Conservation (phyloP, 2,797 vertebrate genomes). For the Arnoldichthys spilopterus region DNA sequence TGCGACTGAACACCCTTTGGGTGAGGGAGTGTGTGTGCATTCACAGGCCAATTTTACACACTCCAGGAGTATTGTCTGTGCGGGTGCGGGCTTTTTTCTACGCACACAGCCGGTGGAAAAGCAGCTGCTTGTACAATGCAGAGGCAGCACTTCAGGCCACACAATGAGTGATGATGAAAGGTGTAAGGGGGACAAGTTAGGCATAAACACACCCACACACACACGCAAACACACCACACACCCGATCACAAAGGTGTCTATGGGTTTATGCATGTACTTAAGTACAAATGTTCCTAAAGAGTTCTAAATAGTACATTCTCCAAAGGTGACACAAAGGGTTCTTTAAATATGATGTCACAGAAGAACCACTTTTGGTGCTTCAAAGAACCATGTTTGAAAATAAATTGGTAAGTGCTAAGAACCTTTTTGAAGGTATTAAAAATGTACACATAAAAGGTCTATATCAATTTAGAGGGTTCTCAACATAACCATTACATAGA, state of each 20-base stretch:
- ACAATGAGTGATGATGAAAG: constrained; percentile 86
- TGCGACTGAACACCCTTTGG: constrained; percentile 51
- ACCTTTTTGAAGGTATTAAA: too few relatives aligned
- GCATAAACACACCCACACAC: constrained; percentile 43
- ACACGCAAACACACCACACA: constrained; percentile 31
- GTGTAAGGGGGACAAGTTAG: constrained; percentile 57
- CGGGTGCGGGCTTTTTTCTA: constrained; percentile 70
- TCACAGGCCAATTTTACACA: constrained; percentile 80
- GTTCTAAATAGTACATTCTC: too few relatives aligned
- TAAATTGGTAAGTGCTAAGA: too few relatives aligned
- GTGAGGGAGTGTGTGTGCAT: constrained; percentile 67
- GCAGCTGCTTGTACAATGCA: constrained; percentile 91
- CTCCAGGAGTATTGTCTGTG: constrained; percentile 75
- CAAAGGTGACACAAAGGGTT: too few relatives aligned
- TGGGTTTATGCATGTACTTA: background rate
- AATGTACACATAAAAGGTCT: too few relatives aligned
- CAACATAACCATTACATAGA: too few relatives aligned
- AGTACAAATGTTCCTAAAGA: background rate
- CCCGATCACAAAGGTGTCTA: constrained; percentile 12
- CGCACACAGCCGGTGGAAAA: constrained; percentile 69
- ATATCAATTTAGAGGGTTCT: too few relatives aligned
- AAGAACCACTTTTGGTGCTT: too few relatives aligned
- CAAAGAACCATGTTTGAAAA: too few relatives aligned
- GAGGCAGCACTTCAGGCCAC: constrained; percentile 80
- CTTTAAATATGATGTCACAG: too few relatives aligned